phyloP scores from a whole-genome alignment of 2,113 vertebrate genomes.

The Spheniscus mendiculus region DNA sequence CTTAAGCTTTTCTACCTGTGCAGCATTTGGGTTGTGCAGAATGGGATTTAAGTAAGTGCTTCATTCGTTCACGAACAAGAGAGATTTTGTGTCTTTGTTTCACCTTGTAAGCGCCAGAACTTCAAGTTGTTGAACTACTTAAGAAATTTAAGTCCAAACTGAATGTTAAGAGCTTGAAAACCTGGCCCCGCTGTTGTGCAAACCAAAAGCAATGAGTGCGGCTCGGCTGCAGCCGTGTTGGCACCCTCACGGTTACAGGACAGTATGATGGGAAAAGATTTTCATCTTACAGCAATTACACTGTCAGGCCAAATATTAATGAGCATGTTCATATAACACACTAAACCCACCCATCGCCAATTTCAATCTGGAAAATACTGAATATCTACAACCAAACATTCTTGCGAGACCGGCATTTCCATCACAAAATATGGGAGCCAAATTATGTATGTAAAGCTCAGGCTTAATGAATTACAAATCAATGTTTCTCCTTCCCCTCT shows the following conservation, averaged over 20 bases:
- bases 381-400: neutral
- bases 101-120: neutral
- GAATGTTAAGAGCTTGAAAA: neutral
- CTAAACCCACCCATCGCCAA: neutral
- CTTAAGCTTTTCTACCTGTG: neutral
- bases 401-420: neutral
- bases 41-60: neutral
- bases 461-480: constrained; percentile 7
- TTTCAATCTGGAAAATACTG: neutral
- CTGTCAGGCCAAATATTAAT: neutral
- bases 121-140: neutral
- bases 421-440: neutral
- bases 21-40: neutral
- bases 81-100: neutral
- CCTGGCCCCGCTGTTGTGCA: neutral
- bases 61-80: neutral
- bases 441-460: constrained; percentile 15
- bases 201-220: neutral
- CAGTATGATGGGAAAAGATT: neutral
- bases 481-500: neutral
- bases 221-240: neutral
- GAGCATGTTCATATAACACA: neutral
- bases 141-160: neutral
- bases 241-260: neutral
- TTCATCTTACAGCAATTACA: neutral